phyloP scores from a whole-genome alignment of 1,140 invertebrate genomes.

The Leguminivora glycinivorella region DNA sequence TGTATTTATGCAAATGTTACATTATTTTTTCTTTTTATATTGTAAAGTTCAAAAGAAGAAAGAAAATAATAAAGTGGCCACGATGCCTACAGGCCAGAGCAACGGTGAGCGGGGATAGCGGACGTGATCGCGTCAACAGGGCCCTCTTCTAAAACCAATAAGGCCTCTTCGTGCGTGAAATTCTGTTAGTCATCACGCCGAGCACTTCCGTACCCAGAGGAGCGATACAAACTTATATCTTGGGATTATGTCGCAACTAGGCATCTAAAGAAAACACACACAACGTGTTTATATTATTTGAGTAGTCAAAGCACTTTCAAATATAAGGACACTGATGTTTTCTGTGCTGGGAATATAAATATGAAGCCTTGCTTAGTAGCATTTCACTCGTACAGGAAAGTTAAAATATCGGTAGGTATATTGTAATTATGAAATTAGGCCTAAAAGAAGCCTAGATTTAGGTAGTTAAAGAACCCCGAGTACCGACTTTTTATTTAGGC shows the following conservation, averaged over 20 bases:
- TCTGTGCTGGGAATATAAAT: background rate
- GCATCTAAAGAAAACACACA: slow-evolving; percentile 2
- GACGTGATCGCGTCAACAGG: slow-evolving; percentile 37
- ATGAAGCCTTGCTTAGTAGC: background rate
- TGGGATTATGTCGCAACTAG: slow-evolving; percentile 11
- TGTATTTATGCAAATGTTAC: slow-evolving; percentile 22
- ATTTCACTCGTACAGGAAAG: background rate
- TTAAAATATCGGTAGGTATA: background rate
- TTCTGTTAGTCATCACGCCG: slow-evolving; percentile 34
- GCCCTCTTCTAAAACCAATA: slow-evolving; percentile 40
- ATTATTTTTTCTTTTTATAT: slow-evolving; percentile 1
- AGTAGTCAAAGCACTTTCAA: slow-evolving; percentile 1
- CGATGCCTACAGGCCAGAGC: background rate
- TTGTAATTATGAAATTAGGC: background rate
- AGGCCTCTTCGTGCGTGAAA: slow-evolving; percentile 37
- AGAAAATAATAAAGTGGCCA: background rate
- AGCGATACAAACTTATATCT: slow-evolving; percentile 23
- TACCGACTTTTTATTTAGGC: slow-evolving; percentile 15
- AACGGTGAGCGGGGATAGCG: slow-evolving; percentile 13
- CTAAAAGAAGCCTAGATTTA: background rate
- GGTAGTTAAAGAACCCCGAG: background rate
- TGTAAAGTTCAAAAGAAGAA: slow-evolving; percentile 11
- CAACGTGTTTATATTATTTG: slow-evolving; percentile 7
- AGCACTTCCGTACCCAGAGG: slow-evolving; percentile 23
- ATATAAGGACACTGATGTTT: slow-evolving; percentile 2